A percentile compares a stretch with the other conserved stretches of the same genome.
phyloP scores from a whole-genome alignment of 2,113 vertebrate genomes.

The Poicephalus gulielmi region DNA sequence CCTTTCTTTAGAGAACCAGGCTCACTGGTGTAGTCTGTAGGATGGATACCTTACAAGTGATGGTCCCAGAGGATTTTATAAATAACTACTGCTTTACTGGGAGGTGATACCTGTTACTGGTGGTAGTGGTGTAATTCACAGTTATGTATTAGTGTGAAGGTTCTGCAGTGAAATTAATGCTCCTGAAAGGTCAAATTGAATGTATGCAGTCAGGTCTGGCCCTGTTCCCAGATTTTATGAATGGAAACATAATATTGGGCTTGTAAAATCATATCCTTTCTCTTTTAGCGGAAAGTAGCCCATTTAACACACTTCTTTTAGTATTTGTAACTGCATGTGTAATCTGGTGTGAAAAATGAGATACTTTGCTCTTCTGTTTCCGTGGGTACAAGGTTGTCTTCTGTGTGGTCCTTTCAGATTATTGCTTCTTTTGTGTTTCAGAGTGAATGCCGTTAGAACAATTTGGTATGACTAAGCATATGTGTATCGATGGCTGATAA shows the following conservation, averaged over 20 bases:
- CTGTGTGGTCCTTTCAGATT: slow-evolving; percentile 12
- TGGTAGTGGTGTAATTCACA: neutral
- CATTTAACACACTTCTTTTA: slow-evolving; percentile 10
- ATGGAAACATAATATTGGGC: slow-evolving; percentile 41
- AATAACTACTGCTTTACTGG: neutral
- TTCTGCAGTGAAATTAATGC: slow-evolving; percentile 28
- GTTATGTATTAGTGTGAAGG: neutral
- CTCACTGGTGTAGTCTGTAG: neutral
- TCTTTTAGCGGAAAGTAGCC: slow-evolving; percentile 2
- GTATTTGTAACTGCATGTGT: slow-evolving; percentile 24
- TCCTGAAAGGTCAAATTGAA: slow-evolving; percentile 38
- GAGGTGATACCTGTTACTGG: neutral
- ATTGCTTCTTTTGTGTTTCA: neutral
- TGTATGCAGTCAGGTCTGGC: slow-evolving; percentile 25
- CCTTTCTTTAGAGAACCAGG: neutral
- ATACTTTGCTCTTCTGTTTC: neutral
- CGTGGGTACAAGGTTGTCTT: neutral
- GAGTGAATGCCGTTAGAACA: neutral
- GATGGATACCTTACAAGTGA: fast-evolving
- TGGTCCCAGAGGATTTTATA: neutral
- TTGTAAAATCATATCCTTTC: slow-evolving; percentile 42
- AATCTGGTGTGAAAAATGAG: slow-evolving; percentile 16
- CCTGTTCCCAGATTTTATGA: slow-evolving; percentile 17
- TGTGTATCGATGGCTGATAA: neutral
- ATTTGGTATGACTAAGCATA: neutral